Base-by-base conservation (phyloP, 2,797 vertebrate species). In the Malacoraja senta region DNA sequence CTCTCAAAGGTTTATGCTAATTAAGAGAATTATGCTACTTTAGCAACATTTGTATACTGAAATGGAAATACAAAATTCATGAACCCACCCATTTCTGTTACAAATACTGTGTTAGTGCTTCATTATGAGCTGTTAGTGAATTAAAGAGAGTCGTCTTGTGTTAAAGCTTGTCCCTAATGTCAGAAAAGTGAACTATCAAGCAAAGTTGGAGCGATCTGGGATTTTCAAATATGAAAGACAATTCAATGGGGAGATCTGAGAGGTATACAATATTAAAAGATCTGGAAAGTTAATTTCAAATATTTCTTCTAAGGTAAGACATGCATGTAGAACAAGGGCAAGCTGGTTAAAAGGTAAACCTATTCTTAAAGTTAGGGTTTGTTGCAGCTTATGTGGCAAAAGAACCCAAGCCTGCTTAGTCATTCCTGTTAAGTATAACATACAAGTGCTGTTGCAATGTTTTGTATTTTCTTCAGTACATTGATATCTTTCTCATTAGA, bases 1-100 rank as follows among this genome's bases (percentile, higher is more conserved):
- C 94, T 95, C 95, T 95, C 95, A 94, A 93, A 95, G 96, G 94
- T 95, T 94, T 95, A 94, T 93, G 93, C 93, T 96, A 94, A 95
- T 95, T 94, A 95, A 94, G 94, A 95, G 94, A 94, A 95, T 94
- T 92, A 92, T 92, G 90, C 90, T 92, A 92, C 90, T 92, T 92
- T 92, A 92, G 90, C 90, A 92, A 92, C 90, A 92, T 92, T 92
- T 92, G 90, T 74, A 92, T 53, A 92, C 90, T 74, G 90, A 92
- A 92, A 74, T 92, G 90, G 90, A 92, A 92, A 92, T 92, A 71
- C 90, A 92, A 92, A 92, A 92, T 92, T 92, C 90, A 92, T 92
- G 90, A 92, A 76, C 72, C 71, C 90, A 92, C 35, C 90, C 90
- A 92, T 24, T 44, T 92, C 90, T 92, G 71, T 74, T 92, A 76